phyloP scores from a whole-genome alignment of 2,113 vertebrate genomes.

The Microtus oregoni region DNA sequence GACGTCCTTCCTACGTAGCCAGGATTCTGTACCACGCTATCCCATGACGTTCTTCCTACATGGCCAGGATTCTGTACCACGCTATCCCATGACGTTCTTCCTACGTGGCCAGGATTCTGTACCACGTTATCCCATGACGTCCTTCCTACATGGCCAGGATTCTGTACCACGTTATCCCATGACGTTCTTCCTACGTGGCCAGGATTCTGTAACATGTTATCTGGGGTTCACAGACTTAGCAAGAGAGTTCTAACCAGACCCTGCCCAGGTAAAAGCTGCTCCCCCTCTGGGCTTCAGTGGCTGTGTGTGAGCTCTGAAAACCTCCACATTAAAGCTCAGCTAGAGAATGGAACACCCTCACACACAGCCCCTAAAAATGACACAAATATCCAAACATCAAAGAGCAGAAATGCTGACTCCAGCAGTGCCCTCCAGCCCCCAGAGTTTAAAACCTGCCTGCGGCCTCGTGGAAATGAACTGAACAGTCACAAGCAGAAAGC shows the following conservation, averaged over 20 bases:
- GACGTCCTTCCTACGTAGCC: too few relatives aligned
- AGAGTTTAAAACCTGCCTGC: conserved; percentile 39
- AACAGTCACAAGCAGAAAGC: neutral
- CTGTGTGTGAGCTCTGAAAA: conserved; percentile 13
- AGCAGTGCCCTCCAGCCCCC: neutral
- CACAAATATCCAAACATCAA: conserved; percentile 40
- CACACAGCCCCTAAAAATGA: neutral
- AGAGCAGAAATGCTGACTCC: neutral
- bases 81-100: neutral
- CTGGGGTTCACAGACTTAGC: neutral
- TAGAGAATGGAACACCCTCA: neutral
- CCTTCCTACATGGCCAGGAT: neutral
- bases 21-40: too few relatives aligned
- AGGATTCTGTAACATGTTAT: neutral
- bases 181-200: neutral
- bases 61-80: neutral
- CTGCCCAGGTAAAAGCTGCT: conserved; percentile 42
- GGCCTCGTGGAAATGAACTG: conserved; percentile 1
- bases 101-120: neutral
- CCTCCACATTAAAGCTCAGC: conserved; percentile 22
- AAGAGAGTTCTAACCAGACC: neutral
- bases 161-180: neutral
- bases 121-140: neutral
- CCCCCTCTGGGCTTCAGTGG: neutral
- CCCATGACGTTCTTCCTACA: neutral